Evolutionary conservation across 2,113 vertebrate species (phyloP).

Genomic region (Micromys minutus): DNA sequence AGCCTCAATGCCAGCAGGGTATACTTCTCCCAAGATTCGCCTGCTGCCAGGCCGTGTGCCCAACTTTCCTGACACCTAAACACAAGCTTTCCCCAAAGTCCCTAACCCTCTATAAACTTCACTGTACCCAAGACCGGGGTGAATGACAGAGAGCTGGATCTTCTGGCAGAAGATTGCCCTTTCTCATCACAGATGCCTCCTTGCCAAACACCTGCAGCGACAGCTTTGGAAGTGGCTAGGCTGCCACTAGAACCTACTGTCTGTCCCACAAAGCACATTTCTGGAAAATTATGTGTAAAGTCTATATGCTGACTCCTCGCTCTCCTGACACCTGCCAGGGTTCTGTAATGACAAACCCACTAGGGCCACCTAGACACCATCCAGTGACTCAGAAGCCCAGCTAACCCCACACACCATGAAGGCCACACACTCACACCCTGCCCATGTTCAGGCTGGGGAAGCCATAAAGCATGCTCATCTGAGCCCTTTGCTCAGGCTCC

Average conservation of each 20-base stretch:
- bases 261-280: not conserved
- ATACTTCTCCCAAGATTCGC: not conserved
- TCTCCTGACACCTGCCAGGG: not conserved
- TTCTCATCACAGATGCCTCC: not conserved
- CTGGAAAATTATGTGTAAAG: not conserved
- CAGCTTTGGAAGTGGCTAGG: not conserved
- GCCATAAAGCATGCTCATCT: fast-evolving
- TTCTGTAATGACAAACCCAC: not conserved
- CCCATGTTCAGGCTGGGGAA: not conserved
- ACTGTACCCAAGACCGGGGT: not conserved
- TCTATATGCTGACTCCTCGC: not conserved
- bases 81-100: not conserved
- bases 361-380: not conserved
- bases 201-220: not conserved
- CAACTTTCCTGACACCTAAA: no score
- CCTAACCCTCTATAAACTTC: not conserved
- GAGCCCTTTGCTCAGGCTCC: not conserved
- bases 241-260: not conserved
- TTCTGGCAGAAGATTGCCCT: not conserved
- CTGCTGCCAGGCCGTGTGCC: fast-evolving
- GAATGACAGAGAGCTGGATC: not conserved
- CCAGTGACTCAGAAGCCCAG: not conserved
- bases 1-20: not conserved
- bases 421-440: no score
- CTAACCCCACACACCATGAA: not conserved